These are phyloP conservation scores for Cossypha dichroa DNA, from an alignment of 2,797 vertebrate genomes.

Conservation along the genomic window DNA sequence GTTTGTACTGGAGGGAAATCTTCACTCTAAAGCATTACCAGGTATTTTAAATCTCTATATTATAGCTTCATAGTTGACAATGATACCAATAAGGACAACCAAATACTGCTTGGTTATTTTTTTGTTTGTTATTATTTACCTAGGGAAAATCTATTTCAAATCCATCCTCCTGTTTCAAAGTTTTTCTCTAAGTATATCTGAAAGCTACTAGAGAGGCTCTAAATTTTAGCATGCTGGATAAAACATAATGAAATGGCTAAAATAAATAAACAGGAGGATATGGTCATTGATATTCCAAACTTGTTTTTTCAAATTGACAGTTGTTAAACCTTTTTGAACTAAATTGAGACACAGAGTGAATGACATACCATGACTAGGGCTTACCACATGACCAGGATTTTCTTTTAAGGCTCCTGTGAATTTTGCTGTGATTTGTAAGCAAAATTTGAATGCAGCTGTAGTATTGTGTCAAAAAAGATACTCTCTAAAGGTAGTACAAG, in stretches of 20 bases:
- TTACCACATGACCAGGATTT: neutral
- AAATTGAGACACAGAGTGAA: slow-evolving; percentile 27
- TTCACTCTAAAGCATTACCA: neutral
- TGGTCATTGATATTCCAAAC: slow-evolving; percentile 32
- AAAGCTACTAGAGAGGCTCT: neutral
- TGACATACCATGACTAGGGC: neutral
- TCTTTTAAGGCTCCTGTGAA: neutral
- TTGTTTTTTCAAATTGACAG: slow-evolving; percentile 21
- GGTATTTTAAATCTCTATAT: neutral
- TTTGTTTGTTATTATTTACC: neutral
- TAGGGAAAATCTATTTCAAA: slow-evolving; percentile 7
- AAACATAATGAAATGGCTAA: slow-evolving; percentile 37
- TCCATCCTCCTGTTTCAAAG: neutral
- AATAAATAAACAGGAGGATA: slow-evolving; percentile 50
- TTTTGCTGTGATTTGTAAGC: neutral
- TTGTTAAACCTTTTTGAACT: slow-evolving; percentile 34
- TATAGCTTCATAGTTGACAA: neutral
- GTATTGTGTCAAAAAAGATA: neutral
- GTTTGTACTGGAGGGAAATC: neutral
- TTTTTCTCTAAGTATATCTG: neutral
- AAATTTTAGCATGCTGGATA: slow-evolving; percentile 28
- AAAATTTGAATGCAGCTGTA: neutral
- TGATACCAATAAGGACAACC: neutral
- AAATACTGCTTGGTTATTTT: neutral
- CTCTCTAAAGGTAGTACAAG: neutral